These are phyloP conservation scores for Leptocoma aspasia DNA, from an alignment of 2,113 vertebrate species.

Conservation along the genomic window DNA sequence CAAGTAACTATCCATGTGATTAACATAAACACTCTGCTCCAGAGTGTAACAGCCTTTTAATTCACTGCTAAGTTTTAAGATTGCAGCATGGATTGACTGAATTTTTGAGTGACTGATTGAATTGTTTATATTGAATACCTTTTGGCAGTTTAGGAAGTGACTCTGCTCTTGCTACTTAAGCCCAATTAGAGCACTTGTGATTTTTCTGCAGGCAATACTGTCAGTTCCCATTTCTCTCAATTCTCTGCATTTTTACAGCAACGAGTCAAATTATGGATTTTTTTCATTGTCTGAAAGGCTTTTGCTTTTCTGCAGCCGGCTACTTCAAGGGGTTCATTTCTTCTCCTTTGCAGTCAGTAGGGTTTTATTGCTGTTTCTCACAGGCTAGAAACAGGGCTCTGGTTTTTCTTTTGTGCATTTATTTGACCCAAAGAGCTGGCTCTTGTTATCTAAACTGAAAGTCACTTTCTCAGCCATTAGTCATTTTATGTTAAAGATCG, in stretches of 20 bases:
- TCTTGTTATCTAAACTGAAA: slow-evolving; percentile 55
- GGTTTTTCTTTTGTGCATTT: slow-evolving; percentile 4
- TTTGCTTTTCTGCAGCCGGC: not conserved
- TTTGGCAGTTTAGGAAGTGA: slow-evolving; percentile 4
- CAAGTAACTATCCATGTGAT: not conserved
- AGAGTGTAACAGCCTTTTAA: not conserved
- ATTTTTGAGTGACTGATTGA: not conserved
- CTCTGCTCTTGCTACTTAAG: not conserved
- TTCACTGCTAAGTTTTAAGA: not conserved
- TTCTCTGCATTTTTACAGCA: slow-evolving; percentile 7
- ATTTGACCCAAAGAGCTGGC: slow-evolving; percentile 17
- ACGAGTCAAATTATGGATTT: not conserved
- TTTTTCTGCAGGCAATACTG: not conserved
- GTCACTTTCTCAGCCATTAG: slow-evolving; percentile 59
- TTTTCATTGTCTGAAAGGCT: not conserved
- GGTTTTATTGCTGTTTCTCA: not conserved
- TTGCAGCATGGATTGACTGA: not conserved
- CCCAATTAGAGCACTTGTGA: not conserved
- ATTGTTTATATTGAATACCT: not conserved
- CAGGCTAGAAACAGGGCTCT: not conserved
- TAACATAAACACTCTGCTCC: not conserved
- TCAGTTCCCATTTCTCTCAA: not conserved
- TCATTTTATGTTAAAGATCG: slow-evolving; percentile 33
- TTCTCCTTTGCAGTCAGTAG: not conserved
- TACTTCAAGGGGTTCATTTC: not conserved